These are phyloP conservation scores for Brevipalpus yothersi DNA, from an alignment of 1,140 invertebrate genomes.

Conservation along the genomic window DNA sequence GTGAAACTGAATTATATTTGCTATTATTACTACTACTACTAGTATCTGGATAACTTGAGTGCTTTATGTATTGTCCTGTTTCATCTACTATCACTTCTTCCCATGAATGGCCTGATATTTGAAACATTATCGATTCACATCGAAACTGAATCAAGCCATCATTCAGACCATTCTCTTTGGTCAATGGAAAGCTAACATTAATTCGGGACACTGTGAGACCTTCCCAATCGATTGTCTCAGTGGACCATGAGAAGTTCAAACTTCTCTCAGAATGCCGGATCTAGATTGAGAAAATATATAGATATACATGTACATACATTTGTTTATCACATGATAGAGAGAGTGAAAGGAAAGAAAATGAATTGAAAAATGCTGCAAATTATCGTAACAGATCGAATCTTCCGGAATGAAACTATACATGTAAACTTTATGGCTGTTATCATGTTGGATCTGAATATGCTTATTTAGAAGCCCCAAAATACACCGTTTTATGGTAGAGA, in stretches of 20 bases:
- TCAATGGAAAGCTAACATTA: neutral
- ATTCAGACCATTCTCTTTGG: neutral
- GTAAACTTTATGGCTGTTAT: no score
- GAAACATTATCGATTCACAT: neutral
- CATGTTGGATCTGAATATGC: no score
- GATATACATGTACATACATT: no score
- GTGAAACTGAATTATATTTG: no score
- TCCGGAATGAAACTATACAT: no score
- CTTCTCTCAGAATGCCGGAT: neutral
- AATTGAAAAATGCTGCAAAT: no score
- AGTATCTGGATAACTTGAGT: neutral
- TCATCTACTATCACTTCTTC: constrained; percentile 4
- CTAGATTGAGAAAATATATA: neutral
- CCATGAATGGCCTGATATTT: constrained; percentile 1
- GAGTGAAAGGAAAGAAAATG: no score
- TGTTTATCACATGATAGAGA: no score
- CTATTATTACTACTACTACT: neutral
- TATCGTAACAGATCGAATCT: no score
- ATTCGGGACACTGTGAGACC: neutral
- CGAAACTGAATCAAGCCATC: neutral
- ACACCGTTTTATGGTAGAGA: no score
- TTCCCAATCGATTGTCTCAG: neutral
- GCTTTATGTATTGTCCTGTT: neutral
- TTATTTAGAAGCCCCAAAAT: no score
- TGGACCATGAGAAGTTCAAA: neutral